Percentiles rank a stretch among this genome's conserved stretches.
Conservation (phyloP, 1,140 invertebrate species). For the Bombus picipes region DNA sequence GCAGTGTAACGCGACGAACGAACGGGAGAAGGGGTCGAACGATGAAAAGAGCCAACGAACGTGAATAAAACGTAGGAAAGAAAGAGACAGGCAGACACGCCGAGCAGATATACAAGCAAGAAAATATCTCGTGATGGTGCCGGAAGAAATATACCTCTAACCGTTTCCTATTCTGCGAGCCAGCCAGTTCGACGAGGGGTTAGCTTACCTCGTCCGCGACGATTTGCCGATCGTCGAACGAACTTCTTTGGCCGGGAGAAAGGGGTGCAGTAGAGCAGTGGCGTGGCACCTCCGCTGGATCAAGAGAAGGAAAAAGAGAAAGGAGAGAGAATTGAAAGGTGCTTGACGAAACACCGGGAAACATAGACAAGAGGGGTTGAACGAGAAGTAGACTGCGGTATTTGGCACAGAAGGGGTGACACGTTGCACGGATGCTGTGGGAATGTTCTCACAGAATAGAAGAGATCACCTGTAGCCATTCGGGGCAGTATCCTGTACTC, state of each 20-base stretch:
- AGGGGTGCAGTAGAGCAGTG: conserved; percentile 44
- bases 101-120: background rate
- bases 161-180: conserved; percentile 77
- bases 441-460: conserved; percentile 78
- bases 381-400: conserved; percentile 60
- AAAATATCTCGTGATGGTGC: conserved; percentile 48
- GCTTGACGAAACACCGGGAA: conserved; percentile 35
- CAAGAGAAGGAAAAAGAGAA: background rate
- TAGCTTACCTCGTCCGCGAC: background rate
- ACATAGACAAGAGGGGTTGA: conserved; percentile 37
- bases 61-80: background rate
- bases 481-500: conserved; percentile 39
- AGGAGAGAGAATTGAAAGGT: conserved; percentile 36
- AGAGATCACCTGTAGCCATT: conserved; percentile 78
- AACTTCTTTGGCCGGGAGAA: conserved; percentile 57
- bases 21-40: background rate
- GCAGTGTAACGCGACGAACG: background rate
- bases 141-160: conserved; percentile 77
- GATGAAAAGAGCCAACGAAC: background rate
- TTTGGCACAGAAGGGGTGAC: conserved; percentile 70
- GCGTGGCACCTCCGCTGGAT: conserved; percentile 63
- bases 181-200: conserved; percentile 66
- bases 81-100: background rate
- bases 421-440: conserved; percentile 77
- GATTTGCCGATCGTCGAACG: conserved; percentile 32